These are phyloP conservation scores for Pipra filicauda DNA, from an alignment of 2,113 vertebrate species.

Conservation along the genomic window DNA sequence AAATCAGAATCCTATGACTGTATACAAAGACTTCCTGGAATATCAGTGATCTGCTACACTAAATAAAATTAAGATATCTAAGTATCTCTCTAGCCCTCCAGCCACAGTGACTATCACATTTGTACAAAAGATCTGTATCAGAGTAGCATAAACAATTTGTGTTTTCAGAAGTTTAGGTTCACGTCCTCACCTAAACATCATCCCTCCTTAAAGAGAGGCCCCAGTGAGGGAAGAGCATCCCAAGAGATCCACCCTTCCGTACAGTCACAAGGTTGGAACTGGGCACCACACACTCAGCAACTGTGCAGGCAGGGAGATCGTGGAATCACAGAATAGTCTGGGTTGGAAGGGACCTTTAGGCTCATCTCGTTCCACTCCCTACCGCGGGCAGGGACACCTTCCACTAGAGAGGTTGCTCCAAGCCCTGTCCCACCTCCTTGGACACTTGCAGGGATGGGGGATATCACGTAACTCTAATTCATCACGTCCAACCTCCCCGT, in stretches of 20 bases:
- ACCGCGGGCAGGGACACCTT: too few species aligned
- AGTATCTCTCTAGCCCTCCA: neutral
- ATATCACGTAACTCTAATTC: rapidly evolving
- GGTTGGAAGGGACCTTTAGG: too few species aligned
- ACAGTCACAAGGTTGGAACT: neutral
- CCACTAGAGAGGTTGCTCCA: too few species aligned
- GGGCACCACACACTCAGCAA: too few species aligned
- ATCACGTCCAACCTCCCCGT: too few species aligned
- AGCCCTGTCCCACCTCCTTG: too few species aligned
- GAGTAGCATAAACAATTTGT: neutral
- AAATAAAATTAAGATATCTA: neutral
- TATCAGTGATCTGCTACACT: neutral
- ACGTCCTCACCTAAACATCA: neutral
- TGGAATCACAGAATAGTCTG: too few species aligned
- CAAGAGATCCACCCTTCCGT: neutral
- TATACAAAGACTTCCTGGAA: neutral
- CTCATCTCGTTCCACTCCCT: too few species aligned
- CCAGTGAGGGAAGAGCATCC: neutral
- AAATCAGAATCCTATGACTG: neutral
- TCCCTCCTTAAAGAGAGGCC: neutral
- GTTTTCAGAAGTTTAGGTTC: neutral
- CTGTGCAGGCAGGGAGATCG: too few species aligned
- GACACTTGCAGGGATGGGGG: neutral
- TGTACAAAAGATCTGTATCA: neutral
- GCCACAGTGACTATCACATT: neutral